These are phyloP conservation scores for Coilia nasus DNA, from an alignment of 2,797 vertebrate species.

Conservation along the genomic window DNA sequence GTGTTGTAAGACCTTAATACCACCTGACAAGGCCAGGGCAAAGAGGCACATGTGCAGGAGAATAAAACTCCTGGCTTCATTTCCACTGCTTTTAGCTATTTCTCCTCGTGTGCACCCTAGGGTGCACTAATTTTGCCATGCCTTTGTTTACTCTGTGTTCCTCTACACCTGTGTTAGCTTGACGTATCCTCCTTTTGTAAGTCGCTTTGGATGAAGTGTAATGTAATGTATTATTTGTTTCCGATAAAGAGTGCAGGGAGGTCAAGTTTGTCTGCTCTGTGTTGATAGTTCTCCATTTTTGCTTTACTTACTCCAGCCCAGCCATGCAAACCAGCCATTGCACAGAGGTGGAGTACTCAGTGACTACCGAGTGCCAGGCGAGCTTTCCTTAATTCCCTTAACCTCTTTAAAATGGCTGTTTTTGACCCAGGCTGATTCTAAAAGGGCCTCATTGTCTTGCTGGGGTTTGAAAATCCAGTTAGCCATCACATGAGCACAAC, in stretches of 20 bases:
- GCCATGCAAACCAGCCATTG: neutral
- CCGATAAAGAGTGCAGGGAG: neutral
- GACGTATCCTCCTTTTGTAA: no score
- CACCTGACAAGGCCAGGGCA: neutral
- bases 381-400: conserved; percentile 53
- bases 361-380: conserved; percentile 39
- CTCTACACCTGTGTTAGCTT: no score
- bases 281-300: neutral
- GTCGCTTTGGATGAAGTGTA: no score
- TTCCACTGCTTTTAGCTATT: neutral
- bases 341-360: neutral
- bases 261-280: neutral
- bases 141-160: no score
- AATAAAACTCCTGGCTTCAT: neutral
- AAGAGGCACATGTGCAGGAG: neutral
- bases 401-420: conserved; percentile 62
- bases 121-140: no score
- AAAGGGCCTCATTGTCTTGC: conserved; percentile 75
- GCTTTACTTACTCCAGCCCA: neutral
- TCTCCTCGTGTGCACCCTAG: no score
- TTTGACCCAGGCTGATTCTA: conserved; percentile 63
- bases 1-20: neutral
- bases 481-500: conserved; percentile 80
- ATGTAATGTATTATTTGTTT: no score
- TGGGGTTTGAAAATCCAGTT: conserved; percentile 76